Evolutionary conservation across 2,888 invertebrate genomes (phyloP).

Genomic region (Heliconius aoede): DNA sequence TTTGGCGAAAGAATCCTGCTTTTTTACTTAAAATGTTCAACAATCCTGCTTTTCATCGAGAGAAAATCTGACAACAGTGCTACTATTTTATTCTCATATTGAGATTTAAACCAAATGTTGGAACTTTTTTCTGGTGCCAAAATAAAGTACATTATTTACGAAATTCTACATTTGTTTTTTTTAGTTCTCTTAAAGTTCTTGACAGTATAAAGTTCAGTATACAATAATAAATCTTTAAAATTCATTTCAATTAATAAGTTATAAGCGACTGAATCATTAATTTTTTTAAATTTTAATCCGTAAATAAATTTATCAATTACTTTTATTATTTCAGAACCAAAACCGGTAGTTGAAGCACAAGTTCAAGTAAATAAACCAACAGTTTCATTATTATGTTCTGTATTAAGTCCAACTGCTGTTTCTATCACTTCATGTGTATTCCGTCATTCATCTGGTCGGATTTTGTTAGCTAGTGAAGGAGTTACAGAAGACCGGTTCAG

Average conservation of each 20-base stretch:
- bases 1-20: too few relatives aligned
- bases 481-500: conserved; percentile 61
- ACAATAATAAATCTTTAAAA: conserved; percentile 2
- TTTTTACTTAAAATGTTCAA: too few relatives aligned
- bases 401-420: conserved; percentile 50
- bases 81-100: too few relatives aligned
- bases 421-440: conserved; percentile 65
- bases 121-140: background rate
- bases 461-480: conserved; percentile 63
- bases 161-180: background rate
- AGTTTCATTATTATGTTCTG: conserved; percentile 61
- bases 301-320: background rate
- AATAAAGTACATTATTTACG: background rate
- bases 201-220: background rate
- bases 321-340: conserved; percentile 55
- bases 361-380: conserved; percentile 54
- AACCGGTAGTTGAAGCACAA: conserved; percentile 55
- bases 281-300: too few relatives aligned
- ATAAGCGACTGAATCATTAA: too few relatives aligned
- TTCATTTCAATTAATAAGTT: background rate
- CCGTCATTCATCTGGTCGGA: conserved; percentile 61
- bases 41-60: too few relatives aligned
- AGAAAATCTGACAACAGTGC: too few relatives aligned
- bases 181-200: background rate
- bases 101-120: background rate